Percentiles rank a stretch among this genome's conserved stretches.
These are phyloP conservation scores for Crenuchus spilurus DNA, from an alignment of 2,797 vertebrate genomes.

Conservation along the genomic window DNA sequence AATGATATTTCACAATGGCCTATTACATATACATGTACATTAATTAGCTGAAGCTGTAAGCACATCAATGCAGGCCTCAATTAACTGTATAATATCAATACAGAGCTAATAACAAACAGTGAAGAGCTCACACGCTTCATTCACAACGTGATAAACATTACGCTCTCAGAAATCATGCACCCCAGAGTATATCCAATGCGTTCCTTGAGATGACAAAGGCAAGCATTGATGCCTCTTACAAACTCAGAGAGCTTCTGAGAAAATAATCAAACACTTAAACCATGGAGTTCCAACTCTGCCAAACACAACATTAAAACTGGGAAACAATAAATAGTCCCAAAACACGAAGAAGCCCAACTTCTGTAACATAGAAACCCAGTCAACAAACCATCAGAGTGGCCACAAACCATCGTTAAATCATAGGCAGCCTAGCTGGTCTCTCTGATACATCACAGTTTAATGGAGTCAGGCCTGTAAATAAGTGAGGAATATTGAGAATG, in stretches of 20 bases:
- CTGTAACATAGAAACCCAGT: conserved; percentile 49
- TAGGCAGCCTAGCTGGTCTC: conserved; percentile 19
- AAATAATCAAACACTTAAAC: conserved; percentile 58
- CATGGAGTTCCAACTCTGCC: conserved; percentile 31
- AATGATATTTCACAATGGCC: not conserved
- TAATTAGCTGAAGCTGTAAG: not conserved
- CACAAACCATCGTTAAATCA: conserved; percentile 49
- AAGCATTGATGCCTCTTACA: conserved; percentile 48
- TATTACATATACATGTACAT: not conserved
- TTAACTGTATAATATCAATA: not conserved
- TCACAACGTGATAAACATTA: conserved; percentile 13
- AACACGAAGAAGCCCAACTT: conserved; percentile 44
- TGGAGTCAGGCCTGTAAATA: conserved; percentile 29
- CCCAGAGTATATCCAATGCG: conserved; percentile 26
- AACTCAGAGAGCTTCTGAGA: conserved; percentile 49
- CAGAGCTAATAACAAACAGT: not conserved
- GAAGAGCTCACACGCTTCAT: not conserved
- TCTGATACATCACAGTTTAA: conserved; percentile 32
- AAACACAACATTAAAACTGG: conserved; percentile 53
- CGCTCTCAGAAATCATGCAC: conserved; percentile 9
- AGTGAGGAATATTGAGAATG: conserved; percentile 23
- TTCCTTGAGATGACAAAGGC: conserved; percentile 45
- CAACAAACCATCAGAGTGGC: conserved; percentile 53
- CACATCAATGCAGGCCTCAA: not conserved
- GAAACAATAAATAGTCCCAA: conserved; percentile 58